A percentile compares a stretch with the other conserved stretches of the same genome.
These are phyloP conservation scores for Xerus rutilus DNA, from an alignment of 2,797 vertebrate species.

Conservation along the genomic window DNA sequence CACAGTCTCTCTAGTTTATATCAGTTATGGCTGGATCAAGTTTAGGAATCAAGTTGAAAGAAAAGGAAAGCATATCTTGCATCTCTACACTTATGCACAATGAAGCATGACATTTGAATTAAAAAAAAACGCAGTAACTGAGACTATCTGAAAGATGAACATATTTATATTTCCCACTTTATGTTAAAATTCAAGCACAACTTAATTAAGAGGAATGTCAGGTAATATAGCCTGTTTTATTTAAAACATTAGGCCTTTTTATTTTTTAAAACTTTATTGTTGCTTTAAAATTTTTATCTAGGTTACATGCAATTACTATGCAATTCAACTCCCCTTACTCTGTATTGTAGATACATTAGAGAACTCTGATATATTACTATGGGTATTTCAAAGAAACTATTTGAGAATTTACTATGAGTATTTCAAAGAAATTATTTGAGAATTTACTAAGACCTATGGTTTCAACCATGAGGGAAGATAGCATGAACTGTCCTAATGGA, in stretches of 20 bases:
- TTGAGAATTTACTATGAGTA: background rate
- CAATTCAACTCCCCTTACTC: background rate
- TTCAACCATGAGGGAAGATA: background rate
- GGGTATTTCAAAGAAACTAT: background rate
- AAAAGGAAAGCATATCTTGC: background rate
- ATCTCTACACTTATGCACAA: background rate
- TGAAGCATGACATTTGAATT: background rate
- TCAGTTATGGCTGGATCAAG: background rate
- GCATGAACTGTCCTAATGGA: background rate
- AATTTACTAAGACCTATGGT: background rate
- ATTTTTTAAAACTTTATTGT: background rate
- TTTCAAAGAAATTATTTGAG: too few relatives aligned
- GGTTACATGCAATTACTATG: background rate
- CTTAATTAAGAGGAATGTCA: background rate
- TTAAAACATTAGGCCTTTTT: background rate
- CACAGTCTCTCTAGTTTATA: background rate
- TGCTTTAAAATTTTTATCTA: constrained; percentile 1
- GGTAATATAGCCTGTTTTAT: background rate
- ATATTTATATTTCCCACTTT: background rate
- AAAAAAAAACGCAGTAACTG: background rate
- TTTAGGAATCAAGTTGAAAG: background rate
- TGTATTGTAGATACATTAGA: background rate
- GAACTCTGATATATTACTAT: background rate
- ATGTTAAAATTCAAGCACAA: background rate
- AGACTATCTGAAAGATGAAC: background rate